Evolutionary conservation across 2,797 vertebrate genomes (phyloP), one percentile per base, ranked within the genome.

Genomic region (Sebastes diploproa): DNA sequence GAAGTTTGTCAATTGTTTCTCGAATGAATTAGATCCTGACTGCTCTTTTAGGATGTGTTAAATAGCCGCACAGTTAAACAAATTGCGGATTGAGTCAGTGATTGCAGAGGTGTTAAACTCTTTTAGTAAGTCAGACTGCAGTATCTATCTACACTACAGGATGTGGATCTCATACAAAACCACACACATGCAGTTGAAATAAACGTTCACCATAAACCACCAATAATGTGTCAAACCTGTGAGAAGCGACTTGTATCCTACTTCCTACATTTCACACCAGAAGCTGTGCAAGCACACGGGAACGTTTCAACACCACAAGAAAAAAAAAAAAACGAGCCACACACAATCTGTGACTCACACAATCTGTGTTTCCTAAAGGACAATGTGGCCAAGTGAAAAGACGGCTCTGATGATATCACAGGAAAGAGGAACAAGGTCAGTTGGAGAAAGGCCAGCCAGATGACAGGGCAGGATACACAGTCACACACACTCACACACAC

Each of bases 401-500:
- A 81, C 20, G 74, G 78, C 73, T 92, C 94, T 95, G 90, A 89
- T 94, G 93, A 94, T 81, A 88, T 93, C 91, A 95, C 58, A 88
- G 85, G 83, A 88, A 92, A 95, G 78, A 91, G 92, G 89, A 93
- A 92, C 88, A 92, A 86, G 89, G 91, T 95, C 93, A 95, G 86
- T 38, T 61, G 83, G 83, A 90, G 91, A 91, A 80, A 73, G 70
- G 83, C 78, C 64, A 61, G 59, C 74, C 63, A 86, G 73, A 84
- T 88, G 83, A 91, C 83, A 87, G 77, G 65, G 73, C 81, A 27
- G 56, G 76, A 42, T 70, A 23, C 29, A 12, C 66, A 18, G 6
- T 34, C 30, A 27, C 79, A 81, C 82, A 81, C 74, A 27, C 77
- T 80, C 82, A 23, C 29, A 83, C 82, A 81, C 74, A 74, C 77